Percentiles rank a stretch among this genome's conserved stretches.
Conservation (phyloP, 2,888 invertebrate species). For the Cryptocephalus primarius region DNA sequence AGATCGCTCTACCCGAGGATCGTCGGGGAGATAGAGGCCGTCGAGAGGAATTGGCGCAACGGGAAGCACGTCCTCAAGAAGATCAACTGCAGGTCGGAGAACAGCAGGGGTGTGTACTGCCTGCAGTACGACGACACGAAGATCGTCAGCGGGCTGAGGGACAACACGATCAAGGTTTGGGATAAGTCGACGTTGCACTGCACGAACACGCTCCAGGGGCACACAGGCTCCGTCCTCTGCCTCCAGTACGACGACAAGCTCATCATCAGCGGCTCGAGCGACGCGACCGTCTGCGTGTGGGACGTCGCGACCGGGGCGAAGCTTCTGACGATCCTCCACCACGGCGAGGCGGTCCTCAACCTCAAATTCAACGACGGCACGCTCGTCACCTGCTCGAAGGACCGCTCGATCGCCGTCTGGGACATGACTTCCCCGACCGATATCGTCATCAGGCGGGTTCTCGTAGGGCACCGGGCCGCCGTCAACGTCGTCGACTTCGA, state of each 20-base stretch:
- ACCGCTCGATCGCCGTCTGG: slow-evolving; percentile 99
- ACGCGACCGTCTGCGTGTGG: slow-evolving; percentile 98
- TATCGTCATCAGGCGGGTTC: slow-evolving; percentile 59
- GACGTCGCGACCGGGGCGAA: slow-evolving; percentile 91
- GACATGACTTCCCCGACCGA: slow-evolving; percentile 97
- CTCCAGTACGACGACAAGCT: slow-evolving; percentile 96
- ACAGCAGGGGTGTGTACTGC: slow-evolving; percentile 99
- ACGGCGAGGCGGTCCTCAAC: slow-evolving; percentile 55
- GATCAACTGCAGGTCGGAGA: slow-evolving; percentile 97
- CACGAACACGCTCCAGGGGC: slow-evolving; percentile 63
- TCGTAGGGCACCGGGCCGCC: slow-evolving; percentile 83
- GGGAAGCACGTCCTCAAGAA: slow-evolving; percentile 91
- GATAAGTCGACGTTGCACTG: too few species aligned
- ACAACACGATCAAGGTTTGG: slow-evolving; percentile 94
- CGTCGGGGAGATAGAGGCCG: slow-evolving; percentile 76
- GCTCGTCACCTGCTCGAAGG: slow-evolving; percentile 99
- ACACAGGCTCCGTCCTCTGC: slow-evolving; percentile 97
- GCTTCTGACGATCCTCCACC: too few species aligned
- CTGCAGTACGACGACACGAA: slow-evolving; percentile 98
- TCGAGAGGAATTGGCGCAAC: slow-evolving; percentile 96
- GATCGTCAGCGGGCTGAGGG: slow-evolving; percentile 94
- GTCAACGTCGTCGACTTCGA: slow-evolving; percentile 99
- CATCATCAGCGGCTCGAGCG: slow-evolving; percentile 95
- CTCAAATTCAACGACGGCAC: slow-evolving; percentile 96
- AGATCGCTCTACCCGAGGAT: slow-evolving; percentile 44